Evolutionary conservation across 2,888 invertebrate genomes (phyloP).

Genomic region (Microctonus aethiopoides): DNA sequence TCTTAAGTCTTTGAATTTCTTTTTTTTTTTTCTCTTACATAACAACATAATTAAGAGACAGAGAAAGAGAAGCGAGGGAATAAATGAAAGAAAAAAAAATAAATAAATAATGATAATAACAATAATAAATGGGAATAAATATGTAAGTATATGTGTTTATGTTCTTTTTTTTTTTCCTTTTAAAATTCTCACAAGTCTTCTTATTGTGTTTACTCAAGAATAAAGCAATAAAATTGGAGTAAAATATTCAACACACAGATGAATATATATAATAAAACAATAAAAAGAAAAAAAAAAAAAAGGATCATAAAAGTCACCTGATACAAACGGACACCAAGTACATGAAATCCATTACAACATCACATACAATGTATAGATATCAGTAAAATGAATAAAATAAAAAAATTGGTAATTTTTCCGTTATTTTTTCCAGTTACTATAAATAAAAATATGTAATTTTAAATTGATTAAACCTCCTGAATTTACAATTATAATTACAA

Average conservation of each 20-base stretch:
- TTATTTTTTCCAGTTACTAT: not conserved
- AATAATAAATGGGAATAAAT: not conserved
- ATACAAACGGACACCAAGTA: not conserved
- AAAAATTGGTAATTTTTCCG: not conserved
- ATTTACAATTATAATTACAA: not conserved
- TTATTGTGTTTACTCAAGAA: not conserved
- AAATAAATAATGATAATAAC: no score
- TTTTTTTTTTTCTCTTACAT: constrained; percentile 40
- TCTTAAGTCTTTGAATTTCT: constrained; percentile 34
- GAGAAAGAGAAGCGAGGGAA: not conserved
- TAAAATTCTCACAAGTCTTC: not conserved
- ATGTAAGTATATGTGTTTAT: not conserved
- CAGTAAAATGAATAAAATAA: not conserved
- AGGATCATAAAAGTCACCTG: not conserved
- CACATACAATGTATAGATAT: no score
- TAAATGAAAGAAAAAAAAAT: no score
- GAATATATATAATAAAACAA: not conserved
- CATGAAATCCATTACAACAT: not conserved
- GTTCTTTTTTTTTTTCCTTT: not conserved
- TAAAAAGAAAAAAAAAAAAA: not conserved
- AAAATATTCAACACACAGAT: not conserved
- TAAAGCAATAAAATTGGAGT: not conserved
- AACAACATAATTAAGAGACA: constrained; percentile 31
- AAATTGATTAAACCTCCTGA: no score
- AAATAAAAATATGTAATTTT: no score